Conservation (phyloP, 2,113 vertebrate genomes). For the Pelmatolapia mariae region DNA sequence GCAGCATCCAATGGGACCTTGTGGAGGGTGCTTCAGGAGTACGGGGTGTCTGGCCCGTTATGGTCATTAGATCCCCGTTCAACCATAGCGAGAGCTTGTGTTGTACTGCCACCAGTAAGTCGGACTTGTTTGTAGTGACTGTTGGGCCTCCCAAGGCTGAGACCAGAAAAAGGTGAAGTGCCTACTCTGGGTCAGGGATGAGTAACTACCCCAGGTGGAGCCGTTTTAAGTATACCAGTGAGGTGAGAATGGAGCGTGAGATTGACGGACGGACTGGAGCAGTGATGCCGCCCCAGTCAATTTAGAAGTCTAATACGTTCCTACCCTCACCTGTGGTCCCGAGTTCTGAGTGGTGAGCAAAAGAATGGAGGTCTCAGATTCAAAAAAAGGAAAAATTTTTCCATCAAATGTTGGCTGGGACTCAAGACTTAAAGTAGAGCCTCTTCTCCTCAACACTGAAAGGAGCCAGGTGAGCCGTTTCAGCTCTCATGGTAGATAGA, state of each 20-base stretch:
- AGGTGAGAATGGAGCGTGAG: not conserved
- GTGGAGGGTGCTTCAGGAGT: not conserved
- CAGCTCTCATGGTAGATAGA: not conserved
- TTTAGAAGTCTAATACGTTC: not conserved
- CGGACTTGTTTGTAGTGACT: not conserved
- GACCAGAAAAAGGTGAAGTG: not conserved
- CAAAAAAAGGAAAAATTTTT: accelerated
- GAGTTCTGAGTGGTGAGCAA: not conserved
- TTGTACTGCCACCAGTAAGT: not conserved
- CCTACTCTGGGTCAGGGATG: not conserved
- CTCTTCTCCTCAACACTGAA: not conserved
- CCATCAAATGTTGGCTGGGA: not conserved
- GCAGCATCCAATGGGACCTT: not conserved
- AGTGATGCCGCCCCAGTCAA: not conserved
- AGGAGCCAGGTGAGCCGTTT: not conserved
- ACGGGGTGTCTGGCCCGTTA: not conserved
- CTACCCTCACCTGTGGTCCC: not conserved
- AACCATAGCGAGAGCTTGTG: not conserved
- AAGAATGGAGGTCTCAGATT: not conserved
- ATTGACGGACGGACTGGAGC: not conserved
- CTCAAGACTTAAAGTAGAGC: not conserved
- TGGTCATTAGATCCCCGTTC: not conserved
- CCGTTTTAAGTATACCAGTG: not conserved
- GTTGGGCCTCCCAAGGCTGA: not conserved
- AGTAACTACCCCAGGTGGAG: not conserved